Base-by-base conservation (phyloP, 2,113 vertebrate species). In the Spea multiplicata region DNA sequence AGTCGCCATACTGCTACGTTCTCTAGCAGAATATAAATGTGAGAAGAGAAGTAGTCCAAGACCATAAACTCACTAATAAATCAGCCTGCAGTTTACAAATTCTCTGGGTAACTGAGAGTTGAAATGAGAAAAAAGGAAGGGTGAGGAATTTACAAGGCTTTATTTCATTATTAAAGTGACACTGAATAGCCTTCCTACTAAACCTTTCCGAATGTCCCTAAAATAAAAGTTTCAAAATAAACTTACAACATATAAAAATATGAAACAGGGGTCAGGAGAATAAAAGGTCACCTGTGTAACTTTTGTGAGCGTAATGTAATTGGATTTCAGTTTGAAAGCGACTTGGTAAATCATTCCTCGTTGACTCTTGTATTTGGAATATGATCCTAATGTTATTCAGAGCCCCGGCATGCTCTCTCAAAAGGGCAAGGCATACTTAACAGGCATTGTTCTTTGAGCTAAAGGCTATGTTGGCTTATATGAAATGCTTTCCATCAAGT, bases 401-500 rank as follows among this genome's bases (percentile, higher is more conserved):
- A 68, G 14, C 47, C 50, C 5, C 44, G 9, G 12, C 12, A 61
- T 73, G 71, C 44, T 5, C 53, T 57, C 16, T 3, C 50, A 73
- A 73, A 73, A 73, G 71, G 71, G 55, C 71, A 73, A 73, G 44
- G 16, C 53, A 73, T 57, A 73, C 45, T 73, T 73, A 73, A 59
- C 71, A 73, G 30, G 61, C 12, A n/a, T 57, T 73, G 13, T 61
- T 73, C 71, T 59, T 59, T 73, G 10, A 59, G 47, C 53, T 73
- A 59, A 61, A 46, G 30, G 52, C 12, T 73, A 73, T 12, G 12
- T 44, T 45, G 53, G 17, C 3, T 73, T 46, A 59, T 3, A 16
- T 46, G 4, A 44, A 44, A 59, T 45, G 6, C 5, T 13, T 44
- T 53, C 52, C 52, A 45, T 13, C 13, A 14, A 57, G 10, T 44